Evolutionary conservation across 2,797 vertebrate genomes (phyloP), one percentile per base, ranked within the genome.

Genomic region (Rhadinocentrus ornatus): DNA sequence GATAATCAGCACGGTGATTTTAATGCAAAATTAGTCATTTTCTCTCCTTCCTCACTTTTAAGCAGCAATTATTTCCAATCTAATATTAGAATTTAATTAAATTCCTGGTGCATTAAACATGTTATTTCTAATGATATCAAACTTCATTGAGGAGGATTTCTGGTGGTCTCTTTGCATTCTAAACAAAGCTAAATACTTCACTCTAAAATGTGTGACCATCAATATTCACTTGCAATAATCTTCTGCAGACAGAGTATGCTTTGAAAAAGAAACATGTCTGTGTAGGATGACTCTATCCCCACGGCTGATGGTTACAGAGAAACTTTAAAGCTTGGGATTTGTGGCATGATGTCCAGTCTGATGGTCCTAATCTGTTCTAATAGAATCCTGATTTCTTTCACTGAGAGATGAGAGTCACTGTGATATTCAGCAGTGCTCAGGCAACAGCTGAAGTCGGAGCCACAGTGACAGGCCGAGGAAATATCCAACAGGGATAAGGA

Each of bases 341-440:
- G 86, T 88, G 90, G 87, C 83, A 88, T 70, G 80, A 84, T 90
- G 88, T 91, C 87, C 86, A 82, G 80, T 46, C 64, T 83, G 53
- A 68, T 85, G 57, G 71, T 81, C 80, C 82, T 92, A 88, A 91
- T 91, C 86, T 89, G 68, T 75, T 89, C 80, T 85, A 92, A 93
- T 89, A 83, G 87, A 91, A 90, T 87, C 75, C 83, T 85, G 82
- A 89, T 91, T 86, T 90, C 72, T 91, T 87, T 83, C 88, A 85
- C 81, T 88, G 82, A 82, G 75, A 88, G 81, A 90, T 75, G 83
- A 80, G 69, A 82, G 79, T 82, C 44, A 20, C 75, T 78, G 77
- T 76, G 86, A 88, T 88, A 71, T 59, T 63, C 69, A 71, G 60
- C 27, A 67, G 68, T 71, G 66, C 69, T 83, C 69, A 55, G 73